These are phyloP conservation scores for Bucorvus abyssinicus DNA, from an alignment of 2,797 vertebrate genomes.

Conservation along the genomic window DNA sequence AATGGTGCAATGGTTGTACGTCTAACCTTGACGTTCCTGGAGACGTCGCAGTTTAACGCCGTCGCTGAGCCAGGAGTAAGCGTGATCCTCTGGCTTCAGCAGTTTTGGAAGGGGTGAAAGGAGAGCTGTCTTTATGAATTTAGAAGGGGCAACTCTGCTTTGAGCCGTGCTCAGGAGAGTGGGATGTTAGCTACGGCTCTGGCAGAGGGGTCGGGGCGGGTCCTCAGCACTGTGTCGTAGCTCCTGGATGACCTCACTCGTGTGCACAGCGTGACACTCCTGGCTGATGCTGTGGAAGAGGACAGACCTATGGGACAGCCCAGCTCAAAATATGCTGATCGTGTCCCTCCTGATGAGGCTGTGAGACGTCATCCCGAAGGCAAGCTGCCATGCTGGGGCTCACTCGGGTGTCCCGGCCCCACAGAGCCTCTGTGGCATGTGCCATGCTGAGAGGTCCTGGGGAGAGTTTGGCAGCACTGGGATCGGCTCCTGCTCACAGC, in stretches of 20 bases:
- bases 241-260: accelerated
- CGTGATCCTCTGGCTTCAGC: not conserved
- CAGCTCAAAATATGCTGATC: accelerated
- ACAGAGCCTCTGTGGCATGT: accelerated
- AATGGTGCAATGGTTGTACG: not conserved
- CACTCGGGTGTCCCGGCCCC: not conserved
- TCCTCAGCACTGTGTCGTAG: accelerated
- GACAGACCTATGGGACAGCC: not conserved
- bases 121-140: not conserved
- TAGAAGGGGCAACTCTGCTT: not conserved
- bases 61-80: not conserved
- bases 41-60: not conserved
- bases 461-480: accelerated
- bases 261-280: accelerated
- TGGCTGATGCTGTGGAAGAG: not conserved
- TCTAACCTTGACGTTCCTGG: not conserved
- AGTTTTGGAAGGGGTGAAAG: not conserved
- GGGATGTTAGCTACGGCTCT: accelerated
- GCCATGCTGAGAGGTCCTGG: accelerated
- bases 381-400: not conserved
- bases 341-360: not conserved
- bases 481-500: accelerated
- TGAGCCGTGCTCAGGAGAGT: not conserved
- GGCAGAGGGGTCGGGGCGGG: accelerated
- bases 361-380: accelerated